A percentile compares a stretch with the other conserved stretches of the same genome.
Evolutionary conservation across 2,113 vertebrate genomes (phyloP).

Genomic region (Chloroceryle aenea): DNA sequence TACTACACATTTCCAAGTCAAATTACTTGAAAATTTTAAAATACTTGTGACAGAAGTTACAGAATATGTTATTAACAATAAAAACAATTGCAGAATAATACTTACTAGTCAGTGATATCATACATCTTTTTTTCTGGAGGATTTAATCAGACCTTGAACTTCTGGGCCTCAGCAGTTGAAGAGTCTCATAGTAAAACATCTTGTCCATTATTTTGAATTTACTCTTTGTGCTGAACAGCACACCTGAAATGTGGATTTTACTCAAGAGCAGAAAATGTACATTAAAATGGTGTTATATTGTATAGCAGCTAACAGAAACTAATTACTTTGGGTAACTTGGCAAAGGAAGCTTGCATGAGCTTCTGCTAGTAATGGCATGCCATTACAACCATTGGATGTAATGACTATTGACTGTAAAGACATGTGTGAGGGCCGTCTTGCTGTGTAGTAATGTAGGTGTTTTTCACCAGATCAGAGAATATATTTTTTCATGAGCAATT

Average conservation of each 20-base stretch:
- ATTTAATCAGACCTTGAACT: not conserved
- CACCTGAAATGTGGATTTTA: not conserved
- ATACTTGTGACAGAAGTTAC: not conserved
- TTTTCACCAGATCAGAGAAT: not conserved
- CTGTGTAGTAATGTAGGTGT: not conserved
- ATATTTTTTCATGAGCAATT: not conserved
- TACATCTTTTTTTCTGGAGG: not conserved
- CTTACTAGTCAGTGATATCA: not conserved
- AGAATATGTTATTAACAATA: not conserved
- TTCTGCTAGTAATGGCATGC: not conserved
- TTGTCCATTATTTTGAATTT: not conserved
- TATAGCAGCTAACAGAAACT: not conserved
- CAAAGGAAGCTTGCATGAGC: not conserved
- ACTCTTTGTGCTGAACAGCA: not conserved
- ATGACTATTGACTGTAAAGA: not conserved
- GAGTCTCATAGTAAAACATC: not conserved
- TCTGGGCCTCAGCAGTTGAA: not conserved
- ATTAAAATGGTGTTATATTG: accelerated
- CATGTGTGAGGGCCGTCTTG: not conserved
- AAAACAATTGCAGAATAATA: not conserved
- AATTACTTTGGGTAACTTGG: not conserved
- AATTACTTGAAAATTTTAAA: not conserved
- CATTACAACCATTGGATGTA: not conserved
- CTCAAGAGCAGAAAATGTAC: not conserved
- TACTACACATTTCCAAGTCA: not conserved